Evolutionary conservation across 2,797 vertebrate genomes (phyloP).

Genomic region (Smutsia temminckii): DNA sequence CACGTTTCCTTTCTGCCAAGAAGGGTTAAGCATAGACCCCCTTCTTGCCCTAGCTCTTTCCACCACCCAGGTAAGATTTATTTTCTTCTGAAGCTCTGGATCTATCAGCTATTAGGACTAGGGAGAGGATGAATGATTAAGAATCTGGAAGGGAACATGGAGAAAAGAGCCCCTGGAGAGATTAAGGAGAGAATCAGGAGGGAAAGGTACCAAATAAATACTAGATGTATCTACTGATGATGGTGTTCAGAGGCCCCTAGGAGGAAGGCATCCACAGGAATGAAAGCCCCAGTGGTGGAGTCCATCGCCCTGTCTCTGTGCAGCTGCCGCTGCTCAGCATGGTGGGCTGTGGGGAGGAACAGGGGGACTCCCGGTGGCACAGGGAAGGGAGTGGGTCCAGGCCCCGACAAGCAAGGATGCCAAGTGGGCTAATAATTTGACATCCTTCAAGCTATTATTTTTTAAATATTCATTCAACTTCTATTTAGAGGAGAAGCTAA

Average conservation of each 20-base stretch:
- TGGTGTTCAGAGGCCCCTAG: not conserved
- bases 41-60: not conserved
- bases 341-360: not conserved
- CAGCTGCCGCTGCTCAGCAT: not conserved
- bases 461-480: slow-evolving; percentile 3
- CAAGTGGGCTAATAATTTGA: not conserved
- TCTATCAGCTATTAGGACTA: not conserved
- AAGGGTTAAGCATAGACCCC: not conserved
- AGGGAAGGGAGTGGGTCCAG: not conserved
- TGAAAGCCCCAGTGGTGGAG: not conserved
- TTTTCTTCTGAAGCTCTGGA: slow-evolving; percentile 8
- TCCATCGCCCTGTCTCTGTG: not conserved
- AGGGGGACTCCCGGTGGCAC: not conserved
- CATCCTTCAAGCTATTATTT: not conserved
- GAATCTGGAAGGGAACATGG: not conserved
- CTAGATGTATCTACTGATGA: not conserved
- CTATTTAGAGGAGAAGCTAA: not conserved
- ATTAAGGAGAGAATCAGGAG: not conserved
- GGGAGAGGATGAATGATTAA: not conserved
- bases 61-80: not conserved
- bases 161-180: not conserved
- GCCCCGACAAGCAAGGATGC: not conserved
- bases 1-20: not conserved
- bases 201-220: not conserved
- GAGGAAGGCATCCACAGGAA: not conserved